These are phyloP conservation scores for Proisotoma minuta DNA, from an alignment of 2,888 invertebrate species.

Conservation along the genomic window DNA sequence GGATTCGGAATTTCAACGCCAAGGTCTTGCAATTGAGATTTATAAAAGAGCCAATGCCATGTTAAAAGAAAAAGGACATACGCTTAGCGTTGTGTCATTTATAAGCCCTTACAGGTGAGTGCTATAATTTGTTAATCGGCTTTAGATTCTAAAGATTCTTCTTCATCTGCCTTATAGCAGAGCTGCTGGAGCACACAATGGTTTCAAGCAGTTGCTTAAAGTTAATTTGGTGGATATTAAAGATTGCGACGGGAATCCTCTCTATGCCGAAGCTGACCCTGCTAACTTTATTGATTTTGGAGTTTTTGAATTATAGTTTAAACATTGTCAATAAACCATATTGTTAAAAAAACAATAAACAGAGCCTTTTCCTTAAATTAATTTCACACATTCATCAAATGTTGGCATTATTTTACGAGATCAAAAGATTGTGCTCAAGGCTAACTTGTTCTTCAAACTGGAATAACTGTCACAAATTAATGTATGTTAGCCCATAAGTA, in stretches of 20 bases:
- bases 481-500: no score
- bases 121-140: no score
- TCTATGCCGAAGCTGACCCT: constrained; percentile 7
- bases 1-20: neutral
- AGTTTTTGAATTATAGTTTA: neutral
- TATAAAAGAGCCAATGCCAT: constrained; percentile 2
- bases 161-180: neutral
- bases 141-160: no score
- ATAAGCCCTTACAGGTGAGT: constrained; percentile 4
- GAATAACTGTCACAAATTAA: no score
- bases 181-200: constrained; percentile 6
- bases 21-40: constrained; percentile 8
- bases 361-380: no score
- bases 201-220: neutral
- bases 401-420: no score
- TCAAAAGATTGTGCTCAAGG: no score
- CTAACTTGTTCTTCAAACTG: no score
- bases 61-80: neutral
- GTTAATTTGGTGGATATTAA: neutral
- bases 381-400: no score
- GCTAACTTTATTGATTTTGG: neutral
- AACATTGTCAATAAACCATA: no score
- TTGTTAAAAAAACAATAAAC: no score
- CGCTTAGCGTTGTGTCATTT: neutral
- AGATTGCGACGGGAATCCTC: neutral